These are phyloP conservation scores for human DNA, from an alignment of 2,113 vertebrate species.

Conservation along the genomic window GRCh38 chr15:92654001-92654500, in stretches of 20 bases:
- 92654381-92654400: background rate
- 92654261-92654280: background rate
- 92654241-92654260: background rate
- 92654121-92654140: background rate
- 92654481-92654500: background rate
- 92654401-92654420: slow-evolving; percentile 34
- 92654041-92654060: too few relatives aligned
- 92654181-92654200: background rate
- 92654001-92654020: background rate
- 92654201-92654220: background rate
- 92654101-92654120: background rate
- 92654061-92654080: background rate
- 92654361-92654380: background rate
- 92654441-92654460: background rate
- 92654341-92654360: background rate
- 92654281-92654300: slow-evolving; percentile 25
- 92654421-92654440: background rate
- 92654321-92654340: background rate
- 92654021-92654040: background rate
- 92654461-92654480: background rate
- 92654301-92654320: background rate
- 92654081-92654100: background rate
- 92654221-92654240: background rate
- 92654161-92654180: background rate
- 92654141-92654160: background rate